Evolutionary conservation across 2,797 vertebrate genomes (phyloP).

Genomic region (Eulemur albifrons): DNA sequence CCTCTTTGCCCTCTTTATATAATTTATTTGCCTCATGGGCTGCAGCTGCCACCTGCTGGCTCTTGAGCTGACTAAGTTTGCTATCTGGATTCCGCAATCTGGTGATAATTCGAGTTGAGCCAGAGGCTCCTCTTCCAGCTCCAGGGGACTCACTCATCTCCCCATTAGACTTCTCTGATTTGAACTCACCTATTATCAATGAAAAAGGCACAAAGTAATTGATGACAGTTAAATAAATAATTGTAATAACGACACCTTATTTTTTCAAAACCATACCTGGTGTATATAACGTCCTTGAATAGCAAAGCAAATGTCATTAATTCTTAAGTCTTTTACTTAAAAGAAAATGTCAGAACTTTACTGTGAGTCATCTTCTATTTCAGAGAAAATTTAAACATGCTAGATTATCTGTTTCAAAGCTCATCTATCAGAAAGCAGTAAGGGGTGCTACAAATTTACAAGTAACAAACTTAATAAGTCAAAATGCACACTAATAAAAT

Average conservation of each 20-base stretch:
- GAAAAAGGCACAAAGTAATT: constrained; percentile 53
- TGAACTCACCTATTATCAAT: constrained; percentile 85
- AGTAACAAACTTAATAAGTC: constrained; percentile 28
- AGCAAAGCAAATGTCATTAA: constrained; percentile 57
- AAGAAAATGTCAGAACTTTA: constrained; percentile 8
- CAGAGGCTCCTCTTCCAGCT: constrained; percentile 81
- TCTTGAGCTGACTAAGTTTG: constrained; percentile 97
- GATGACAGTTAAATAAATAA: not conserved
- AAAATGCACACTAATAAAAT: constrained; percentile 12
- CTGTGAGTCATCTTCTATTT: constrained; percentile 36
- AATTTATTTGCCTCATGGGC: constrained; percentile 94
- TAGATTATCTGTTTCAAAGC: constrained; percentile 23
- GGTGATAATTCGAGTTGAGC: constrained; percentile 95
- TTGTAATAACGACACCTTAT: not conserved
- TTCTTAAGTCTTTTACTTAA: constrained; percentile 32
- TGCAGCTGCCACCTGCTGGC: constrained; percentile 94
- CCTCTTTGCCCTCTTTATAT: constrained; percentile 96
- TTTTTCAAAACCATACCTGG: not conserved
- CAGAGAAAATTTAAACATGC: constrained; percentile 12
- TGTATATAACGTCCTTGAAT: not conserved
- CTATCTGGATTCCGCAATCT: constrained; percentile 97
- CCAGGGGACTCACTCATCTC: constrained; percentile 84
- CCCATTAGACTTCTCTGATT: constrained; percentile 86
- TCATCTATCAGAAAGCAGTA: constrained; percentile 29
- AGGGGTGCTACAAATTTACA: not conserved